Percentiles rank a stretch among this genome's conserved stretches.
phyloP scores from a whole-genome alignment of 53 echinoderm and acorn worm genomes.

The Astropecten irregularis region DNA sequence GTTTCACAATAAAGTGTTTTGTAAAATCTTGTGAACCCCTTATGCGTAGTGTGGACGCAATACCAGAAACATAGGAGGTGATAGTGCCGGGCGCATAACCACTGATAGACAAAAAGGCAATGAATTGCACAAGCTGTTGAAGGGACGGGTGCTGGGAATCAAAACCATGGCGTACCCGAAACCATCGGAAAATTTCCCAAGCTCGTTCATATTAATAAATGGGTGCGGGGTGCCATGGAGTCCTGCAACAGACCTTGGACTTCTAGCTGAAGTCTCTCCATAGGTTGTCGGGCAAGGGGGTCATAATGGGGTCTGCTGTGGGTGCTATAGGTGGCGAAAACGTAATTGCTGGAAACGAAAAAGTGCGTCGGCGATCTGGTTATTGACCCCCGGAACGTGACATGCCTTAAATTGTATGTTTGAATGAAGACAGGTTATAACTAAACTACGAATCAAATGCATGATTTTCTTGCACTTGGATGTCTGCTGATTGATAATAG shows the following conservation, averaged over 20 bases:
- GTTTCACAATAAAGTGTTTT: not conserved
- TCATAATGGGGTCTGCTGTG: not conserved
- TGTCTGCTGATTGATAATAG: slow-evolving; percentile 23
- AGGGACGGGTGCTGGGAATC: not conserved
- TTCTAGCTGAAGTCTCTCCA: slow-evolving; percentile 7
- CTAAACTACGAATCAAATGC: not conserved
- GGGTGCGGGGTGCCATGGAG: not conserved
- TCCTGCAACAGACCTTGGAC: not conserved
- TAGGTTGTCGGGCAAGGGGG: not conserved
- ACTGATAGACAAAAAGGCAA: not conserved
- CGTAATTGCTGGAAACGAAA: slow-evolving; percentile 11
- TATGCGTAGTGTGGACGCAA: not conserved
- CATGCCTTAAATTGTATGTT: slow-evolving; percentile 9
- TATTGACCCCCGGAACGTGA: not conserved
- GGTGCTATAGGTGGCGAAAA: slow-evolving; percentile 14
- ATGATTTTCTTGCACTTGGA: not conserved
- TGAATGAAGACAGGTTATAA: not conserved
- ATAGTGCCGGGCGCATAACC: slow-evolving; percentile 2
- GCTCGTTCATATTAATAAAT: not conserved
- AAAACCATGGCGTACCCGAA: not conserved
- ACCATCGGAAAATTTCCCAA: not conserved
- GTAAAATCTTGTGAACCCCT: not conserved
- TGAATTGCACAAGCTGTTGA: too few relatives aligned
- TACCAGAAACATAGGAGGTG: not conserved
- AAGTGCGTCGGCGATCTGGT: slow-evolving; percentile 5